These are phyloP conservation scores for Gracilinanus agilis DNA, from an alignment of 2,113 vertebrate species.

Conservation along the genomic window DNA sequence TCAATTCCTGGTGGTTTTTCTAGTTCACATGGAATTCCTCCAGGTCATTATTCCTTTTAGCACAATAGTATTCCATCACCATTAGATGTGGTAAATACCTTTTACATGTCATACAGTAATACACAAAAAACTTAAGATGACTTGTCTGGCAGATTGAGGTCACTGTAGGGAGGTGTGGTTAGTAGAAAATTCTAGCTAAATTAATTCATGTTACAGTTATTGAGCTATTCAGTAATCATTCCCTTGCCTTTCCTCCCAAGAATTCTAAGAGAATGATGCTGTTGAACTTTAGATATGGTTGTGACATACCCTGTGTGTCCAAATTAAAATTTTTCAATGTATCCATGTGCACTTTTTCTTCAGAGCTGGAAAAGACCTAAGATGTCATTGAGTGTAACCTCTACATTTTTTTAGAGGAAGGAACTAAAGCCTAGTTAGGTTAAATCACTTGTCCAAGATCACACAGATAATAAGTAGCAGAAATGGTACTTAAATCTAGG, in stretches of 20 bases:
- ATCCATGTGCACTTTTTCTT: background rate
- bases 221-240: slow-evolving; percentile 46
- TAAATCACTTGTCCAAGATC: background rate
- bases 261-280: slow-evolving; percentile 52
- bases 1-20: too few relatives aligned
- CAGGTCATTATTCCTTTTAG: too few relatives aligned
- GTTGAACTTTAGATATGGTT: slow-evolving; percentile 54
- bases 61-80: too few relatives aligned
- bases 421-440: background rate
- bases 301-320: too few relatives aligned
- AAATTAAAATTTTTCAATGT: background rate
- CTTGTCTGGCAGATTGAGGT: slow-evolving; percentile 48
- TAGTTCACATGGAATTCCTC: too few relatives aligned
- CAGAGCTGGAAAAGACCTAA: background rate
- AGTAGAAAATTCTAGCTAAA: slow-evolving; percentile 68
- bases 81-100: too few relatives aligned
- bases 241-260: slow-evolving; percentile 52
- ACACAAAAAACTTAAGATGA: background rate
- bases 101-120: slow-evolving; percentile 9
- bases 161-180: slow-evolving; percentile 43
- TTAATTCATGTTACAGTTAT: slow-evolving; percentile 40
- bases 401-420: background rate
- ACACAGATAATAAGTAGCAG: background rate
- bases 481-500: background rate
- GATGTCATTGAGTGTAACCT: too few relatives aligned